Evolutionary conservation across 2,888 invertebrate genomes (phyloP).

Genomic region (Clistopyga incitator): DNA sequence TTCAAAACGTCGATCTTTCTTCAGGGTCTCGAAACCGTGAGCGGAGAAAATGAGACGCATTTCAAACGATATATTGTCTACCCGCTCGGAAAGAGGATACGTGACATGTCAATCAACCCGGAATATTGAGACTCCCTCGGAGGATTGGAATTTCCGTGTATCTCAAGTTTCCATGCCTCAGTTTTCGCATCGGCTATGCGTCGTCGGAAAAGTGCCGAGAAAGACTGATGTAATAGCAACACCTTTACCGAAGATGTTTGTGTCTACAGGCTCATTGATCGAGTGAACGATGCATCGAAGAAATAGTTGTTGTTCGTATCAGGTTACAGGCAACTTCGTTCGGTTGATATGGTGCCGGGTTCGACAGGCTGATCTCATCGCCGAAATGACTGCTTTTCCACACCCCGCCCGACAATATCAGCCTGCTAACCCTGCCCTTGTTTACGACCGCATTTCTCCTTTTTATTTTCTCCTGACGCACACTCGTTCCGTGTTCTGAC

Average conservation of each 20-base stretch:
- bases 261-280: background rate
- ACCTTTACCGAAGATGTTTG: background rate
- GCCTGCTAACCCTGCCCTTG: slow-evolving; percentile 84
- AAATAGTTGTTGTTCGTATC: slow-evolving; percentile 12
- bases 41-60: slow-evolving; percentile 4
- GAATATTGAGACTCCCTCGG: slow-evolving; percentile 1
- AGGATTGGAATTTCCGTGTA: background rate
- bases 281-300: slow-evolving; percentile 6
- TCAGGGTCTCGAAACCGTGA: slow-evolving; percentile 4
- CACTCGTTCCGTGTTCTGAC: slow-evolving; percentile 58
- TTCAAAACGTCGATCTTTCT: background rate
- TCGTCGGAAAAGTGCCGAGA: background rate
- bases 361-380: slow-evolving; percentile 85
- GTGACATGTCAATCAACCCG: slow-evolving; percentile 14
- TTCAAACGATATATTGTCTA: slow-evolving; percentile 29
- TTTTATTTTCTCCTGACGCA: slow-evolving; percentile 7
- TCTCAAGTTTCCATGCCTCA: background rate
- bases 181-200: slow-evolving; percentile 2
- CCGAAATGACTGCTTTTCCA: slow-evolving; percentile 83
- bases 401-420: slow-evolving; percentile 84
- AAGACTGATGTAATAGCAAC: background rate
- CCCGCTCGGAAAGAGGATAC: slow-evolving; percentile 25
- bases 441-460: slow-evolving; percentile 46
- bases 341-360: slow-evolving; percentile 81
- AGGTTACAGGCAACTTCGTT: slow-evolving; percentile 1